Evolutionary conservation across 1,140 invertebrate genomes (phyloP).

Genomic region (Heliconius himera): DNA sequence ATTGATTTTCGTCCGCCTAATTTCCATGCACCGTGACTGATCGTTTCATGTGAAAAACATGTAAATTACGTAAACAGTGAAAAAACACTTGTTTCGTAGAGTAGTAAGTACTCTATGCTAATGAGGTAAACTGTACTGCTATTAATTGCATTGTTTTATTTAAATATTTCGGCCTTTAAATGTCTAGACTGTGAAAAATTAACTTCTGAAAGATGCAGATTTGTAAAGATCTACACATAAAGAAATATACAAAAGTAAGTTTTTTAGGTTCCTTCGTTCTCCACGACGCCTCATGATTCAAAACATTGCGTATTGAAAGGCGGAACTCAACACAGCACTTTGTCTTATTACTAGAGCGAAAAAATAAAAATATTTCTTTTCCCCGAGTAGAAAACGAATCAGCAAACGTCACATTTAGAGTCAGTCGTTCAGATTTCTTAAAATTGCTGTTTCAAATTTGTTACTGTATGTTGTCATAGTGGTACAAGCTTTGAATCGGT

Average conservation of each 20-base stretch:
- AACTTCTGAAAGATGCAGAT: background rate
- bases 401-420: background rate
- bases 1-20: background rate
- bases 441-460: background rate
- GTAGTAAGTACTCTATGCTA: background rate
- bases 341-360: background rate
- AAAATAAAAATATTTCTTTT: background rate
- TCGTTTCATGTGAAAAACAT: background rate
- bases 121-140: background rate
- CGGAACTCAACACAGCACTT: background rate
- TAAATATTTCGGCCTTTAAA: background rate
- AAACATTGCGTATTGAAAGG: background rate
- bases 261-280: too few relatives aligned
- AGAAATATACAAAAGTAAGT: too few relatives aligned
- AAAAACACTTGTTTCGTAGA: background rate
- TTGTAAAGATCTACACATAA: background rate
- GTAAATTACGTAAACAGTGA: background rate
- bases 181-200: background rate
- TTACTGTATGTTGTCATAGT: background rate
- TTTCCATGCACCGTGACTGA: background rate
- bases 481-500: background rate
- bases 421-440: background rate
- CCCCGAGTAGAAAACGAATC: background rate
- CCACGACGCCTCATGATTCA: too few relatives aligned
- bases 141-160: background rate